Conservation (phyloP, 2,888 invertebrate genomes). For the Deilephila porcellus region DNA sequence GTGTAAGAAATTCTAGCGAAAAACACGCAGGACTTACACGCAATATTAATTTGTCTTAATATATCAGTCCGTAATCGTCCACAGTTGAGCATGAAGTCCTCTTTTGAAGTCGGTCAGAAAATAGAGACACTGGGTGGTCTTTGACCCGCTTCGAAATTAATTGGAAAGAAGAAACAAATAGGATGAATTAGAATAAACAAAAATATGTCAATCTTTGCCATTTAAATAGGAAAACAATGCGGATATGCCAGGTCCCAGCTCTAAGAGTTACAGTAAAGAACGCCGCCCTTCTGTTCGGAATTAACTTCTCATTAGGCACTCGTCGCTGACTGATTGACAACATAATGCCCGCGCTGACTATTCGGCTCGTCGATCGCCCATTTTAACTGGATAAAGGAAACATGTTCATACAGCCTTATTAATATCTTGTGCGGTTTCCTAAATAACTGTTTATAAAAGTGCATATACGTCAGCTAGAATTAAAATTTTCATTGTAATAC, state of each 20-base stretch:
- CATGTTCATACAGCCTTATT: conserved; percentile 22
- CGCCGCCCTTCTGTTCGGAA: conserved; percentile 28
- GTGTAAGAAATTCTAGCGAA: too few relatives aligned
- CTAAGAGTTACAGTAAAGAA: conserved; percentile 24
- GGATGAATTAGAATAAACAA: not conserved
- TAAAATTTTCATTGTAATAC: not conserved
- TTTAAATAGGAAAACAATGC: not conserved
- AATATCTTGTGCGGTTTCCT: conserved; percentile 2
- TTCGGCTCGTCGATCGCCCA: conserved; percentile 18
- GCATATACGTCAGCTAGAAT: not conserved
- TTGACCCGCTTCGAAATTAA: too few relatives aligned
- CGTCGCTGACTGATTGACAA: conserved; percentile 35
- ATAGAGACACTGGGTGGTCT: too few relatives aligned
- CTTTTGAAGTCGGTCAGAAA: too few relatives aligned
- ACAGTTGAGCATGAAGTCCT: too few relatives aligned
- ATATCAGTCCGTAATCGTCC: too few relatives aligned
- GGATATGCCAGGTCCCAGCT: not conserved
- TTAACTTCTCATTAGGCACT: conserved; percentile 36
- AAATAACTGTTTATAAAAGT: not conserved
- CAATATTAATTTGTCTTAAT: too few relatives aligned
- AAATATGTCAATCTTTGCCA: not conserved
- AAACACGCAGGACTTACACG: too few relatives aligned
- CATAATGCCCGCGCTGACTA: conserved; percentile 32
- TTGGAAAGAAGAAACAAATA: too few relatives aligned
- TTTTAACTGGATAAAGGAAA: conserved; percentile 26